phyloP scores from a whole-genome alignment of 2,113 vertebrate species.

The Parus major region DNA sequence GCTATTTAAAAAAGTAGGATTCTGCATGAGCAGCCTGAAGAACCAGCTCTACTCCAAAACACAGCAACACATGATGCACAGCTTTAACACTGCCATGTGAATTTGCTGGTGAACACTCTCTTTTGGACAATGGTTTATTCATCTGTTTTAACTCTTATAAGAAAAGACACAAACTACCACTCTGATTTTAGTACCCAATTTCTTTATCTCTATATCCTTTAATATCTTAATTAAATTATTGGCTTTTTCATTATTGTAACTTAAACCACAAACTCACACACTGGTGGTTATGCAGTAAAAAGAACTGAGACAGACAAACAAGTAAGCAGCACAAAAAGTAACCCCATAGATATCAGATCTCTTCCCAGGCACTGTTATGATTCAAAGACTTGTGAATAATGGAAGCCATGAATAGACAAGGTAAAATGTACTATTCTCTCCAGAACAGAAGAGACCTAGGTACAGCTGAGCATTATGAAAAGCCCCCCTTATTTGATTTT shows the following conservation, averaged over 20 bases:
- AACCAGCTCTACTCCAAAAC: not conserved
- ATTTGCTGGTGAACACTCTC: not conserved
- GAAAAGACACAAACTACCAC: not conserved
- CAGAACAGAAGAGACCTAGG: not conserved
- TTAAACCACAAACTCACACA: not conserved
- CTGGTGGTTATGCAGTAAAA: not conserved
- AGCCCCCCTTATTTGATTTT: not conserved
- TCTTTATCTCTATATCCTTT: not conserved
- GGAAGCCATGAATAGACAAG: not conserved
- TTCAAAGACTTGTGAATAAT: slow-evolving; percentile 1
- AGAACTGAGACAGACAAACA: not conserved
- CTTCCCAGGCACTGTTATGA: not conserved
- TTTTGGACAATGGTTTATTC: not conserved
- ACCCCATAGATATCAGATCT: not conserved
- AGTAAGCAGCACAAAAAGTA: not conserved
- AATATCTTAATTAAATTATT: not conserved
- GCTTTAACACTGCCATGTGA: not conserved
- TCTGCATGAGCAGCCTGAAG: not conserved
- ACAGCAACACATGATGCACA: fast-evolving
- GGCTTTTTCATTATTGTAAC: not conserved
- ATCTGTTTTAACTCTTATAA: not conserved
- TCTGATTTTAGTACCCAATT: not conserved
- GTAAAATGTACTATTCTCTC: not conserved
- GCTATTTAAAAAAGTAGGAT: not conserved
- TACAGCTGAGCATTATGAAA: not conserved